Conservation (phyloP, 2,113 vertebrate species). For the Alligator sinensis region DNA sequence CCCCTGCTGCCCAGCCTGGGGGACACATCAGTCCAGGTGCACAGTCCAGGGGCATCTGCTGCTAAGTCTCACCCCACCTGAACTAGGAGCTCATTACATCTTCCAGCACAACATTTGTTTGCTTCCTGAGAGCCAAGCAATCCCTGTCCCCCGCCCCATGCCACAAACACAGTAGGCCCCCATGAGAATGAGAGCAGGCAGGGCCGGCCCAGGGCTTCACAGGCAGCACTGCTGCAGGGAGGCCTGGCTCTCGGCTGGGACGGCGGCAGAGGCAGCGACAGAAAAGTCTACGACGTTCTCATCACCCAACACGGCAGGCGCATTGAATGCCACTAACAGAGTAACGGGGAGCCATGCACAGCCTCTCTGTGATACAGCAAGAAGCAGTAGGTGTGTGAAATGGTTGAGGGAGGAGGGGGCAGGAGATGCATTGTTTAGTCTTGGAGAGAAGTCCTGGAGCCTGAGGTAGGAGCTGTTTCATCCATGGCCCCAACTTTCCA, state of each 20-base stretch:
- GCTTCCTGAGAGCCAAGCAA: not conserved
- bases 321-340: not conserved
- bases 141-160: not conserved
- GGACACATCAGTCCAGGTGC: not conserved
- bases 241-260: not conserved
- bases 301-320: not conserved
- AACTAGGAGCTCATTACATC: not conserved
- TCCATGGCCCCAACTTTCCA: too few species aligned
- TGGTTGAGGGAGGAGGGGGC: not conserved
- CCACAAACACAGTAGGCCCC: not conserved
- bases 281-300: not conserved
- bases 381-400: too few species aligned
- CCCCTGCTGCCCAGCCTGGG: not conserved
- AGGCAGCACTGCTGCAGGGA: not conserved
- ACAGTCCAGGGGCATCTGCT: not conserved
- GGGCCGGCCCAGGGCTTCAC: not conserved
- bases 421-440: not conserved
- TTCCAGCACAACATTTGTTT: not conserved
- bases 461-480: too few species aligned
- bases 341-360: not conserved
- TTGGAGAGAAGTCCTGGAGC: too few species aligned
- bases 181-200: not conserved
- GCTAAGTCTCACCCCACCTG: not conserved
- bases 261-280: not conserved
- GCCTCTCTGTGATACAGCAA: not conserved